phyloP scores from a whole-genome alignment of 2,888 invertebrate genomes.

The Calameuta idolon region DNA sequence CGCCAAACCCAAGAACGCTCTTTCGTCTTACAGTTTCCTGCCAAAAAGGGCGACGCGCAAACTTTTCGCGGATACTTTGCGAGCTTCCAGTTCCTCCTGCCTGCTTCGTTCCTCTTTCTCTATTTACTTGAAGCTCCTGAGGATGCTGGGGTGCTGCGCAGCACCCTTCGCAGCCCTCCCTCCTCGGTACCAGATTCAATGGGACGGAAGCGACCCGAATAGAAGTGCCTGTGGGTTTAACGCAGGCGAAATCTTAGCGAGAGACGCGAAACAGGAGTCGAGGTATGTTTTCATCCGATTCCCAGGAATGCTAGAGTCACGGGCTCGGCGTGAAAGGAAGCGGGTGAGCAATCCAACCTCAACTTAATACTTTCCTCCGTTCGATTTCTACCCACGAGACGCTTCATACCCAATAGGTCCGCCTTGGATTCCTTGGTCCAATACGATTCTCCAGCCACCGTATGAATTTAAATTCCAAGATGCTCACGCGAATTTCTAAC shows the following conservation, averaged over 20 bases:
- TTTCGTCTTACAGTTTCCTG: constrained; percentile 31
- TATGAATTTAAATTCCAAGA: background rate
- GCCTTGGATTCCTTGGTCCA: background rate
- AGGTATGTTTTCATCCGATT: constrained; percentile 43
- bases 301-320: constrained; percentile 43
- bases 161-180: constrained; percentile 23
- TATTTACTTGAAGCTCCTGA: constrained; percentile 56
- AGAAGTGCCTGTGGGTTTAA: constrained; percentile 52
- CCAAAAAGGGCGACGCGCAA: constrained; percentile 24
- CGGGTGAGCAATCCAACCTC: background rate
- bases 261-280: constrained; percentile 24
- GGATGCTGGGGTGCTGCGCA: constrained; percentile 31
- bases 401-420: background rate
- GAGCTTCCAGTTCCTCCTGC: constrained; percentile 42
- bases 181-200: constrained; percentile 53
- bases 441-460: background rate
- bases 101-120: constrained; percentile 27
- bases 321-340: constrained; percentile 19
- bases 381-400: background rate
- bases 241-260: constrained; percentile 33
- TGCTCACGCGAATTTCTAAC: background rate
- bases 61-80: constrained; percentile 56
- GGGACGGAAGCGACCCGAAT: constrained; percentile 57
- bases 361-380: background rate
- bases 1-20: constrained; percentile 16